These are phyloP conservation scores for Hippolais icterina DNA, from an alignment of 2,113 vertebrate genomes.

Conservation along the genomic window DNA sequence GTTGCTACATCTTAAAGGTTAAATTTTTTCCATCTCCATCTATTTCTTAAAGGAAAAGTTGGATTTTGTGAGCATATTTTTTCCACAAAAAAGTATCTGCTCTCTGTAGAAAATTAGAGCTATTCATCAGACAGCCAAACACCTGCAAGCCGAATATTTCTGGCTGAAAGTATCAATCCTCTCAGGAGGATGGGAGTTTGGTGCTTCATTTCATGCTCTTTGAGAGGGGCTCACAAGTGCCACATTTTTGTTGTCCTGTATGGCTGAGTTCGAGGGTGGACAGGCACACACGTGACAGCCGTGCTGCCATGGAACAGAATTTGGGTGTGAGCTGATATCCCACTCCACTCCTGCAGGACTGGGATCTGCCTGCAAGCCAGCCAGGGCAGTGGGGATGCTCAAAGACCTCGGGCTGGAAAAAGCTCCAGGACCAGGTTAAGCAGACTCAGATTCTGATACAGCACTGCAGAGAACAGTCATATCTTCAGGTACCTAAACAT, in stretches of 20 bases:
- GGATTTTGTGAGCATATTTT: background rate
- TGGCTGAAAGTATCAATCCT: background rate
- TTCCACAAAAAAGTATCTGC: background rate
- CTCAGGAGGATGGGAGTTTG: background rate
- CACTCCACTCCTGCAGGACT: background rate
- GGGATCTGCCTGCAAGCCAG: background rate
- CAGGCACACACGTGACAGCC: background rate
- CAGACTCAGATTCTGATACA: background rate
- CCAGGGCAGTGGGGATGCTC: background rate
- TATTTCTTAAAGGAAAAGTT: conserved; percentile 35
- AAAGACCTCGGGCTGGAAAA: background rate
- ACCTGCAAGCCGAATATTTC: conserved; percentile 41
- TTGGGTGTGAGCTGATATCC: background rate
- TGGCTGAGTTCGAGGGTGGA: background rate
- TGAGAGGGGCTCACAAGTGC: background rate
- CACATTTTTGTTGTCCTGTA: background rate
- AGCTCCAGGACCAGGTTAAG: background rate
- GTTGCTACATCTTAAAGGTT: background rate
- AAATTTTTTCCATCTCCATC: background rate
- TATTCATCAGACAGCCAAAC: conserved; percentile 37
- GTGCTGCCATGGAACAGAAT: background rate
- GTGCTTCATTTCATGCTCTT: background rate
- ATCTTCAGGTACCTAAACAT: background rate
- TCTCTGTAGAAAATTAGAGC: conserved; percentile 28
- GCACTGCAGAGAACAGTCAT: background rate